These are phyloP conservation scores for Diadophis punctatus DNA, from an alignment of 2,113 vertebrate species.

Conservation along the genomic window DNA sequence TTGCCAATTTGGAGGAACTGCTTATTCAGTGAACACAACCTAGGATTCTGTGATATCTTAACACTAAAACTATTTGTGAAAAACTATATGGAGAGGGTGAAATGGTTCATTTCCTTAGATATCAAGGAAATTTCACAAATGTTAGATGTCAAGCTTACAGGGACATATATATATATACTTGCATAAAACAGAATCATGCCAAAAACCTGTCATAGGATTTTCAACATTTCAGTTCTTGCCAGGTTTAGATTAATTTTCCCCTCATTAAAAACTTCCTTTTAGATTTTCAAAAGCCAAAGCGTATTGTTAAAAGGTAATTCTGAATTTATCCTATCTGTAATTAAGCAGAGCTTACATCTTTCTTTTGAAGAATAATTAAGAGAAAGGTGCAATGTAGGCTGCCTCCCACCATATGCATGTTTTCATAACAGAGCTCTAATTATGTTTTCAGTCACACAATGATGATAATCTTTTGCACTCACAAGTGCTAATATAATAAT, in stretches of 20 bases:
- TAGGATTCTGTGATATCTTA: background rate
- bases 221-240: background rate
- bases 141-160: background rate
- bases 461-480: constrained; percentile 48
- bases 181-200: background rate
- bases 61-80: background rate
- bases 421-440: constrained; percentile 50
- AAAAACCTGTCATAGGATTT: background rate
- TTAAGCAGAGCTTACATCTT: constrained; percentile 44
- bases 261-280: background rate
- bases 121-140: background rate
- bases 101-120: too few species aligned
- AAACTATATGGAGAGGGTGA: background rate
- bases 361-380: constrained; percentile 52
- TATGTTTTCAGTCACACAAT: constrained; percentile 46
- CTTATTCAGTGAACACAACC: background rate
- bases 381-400: constrained; percentile 45
- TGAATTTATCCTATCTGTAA: constrained; percentile 40
- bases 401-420: constrained; percentile 36
- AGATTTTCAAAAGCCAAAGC: constrained; percentile 33
- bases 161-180: background rate
- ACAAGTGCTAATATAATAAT: constrained; percentile 33
- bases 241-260: background rate
- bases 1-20: background rate
- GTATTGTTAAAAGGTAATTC: constrained; percentile 47